Conservation (phyloP, 2,797 vertebrate genomes). For the Toxotes lorentzi region DNA sequence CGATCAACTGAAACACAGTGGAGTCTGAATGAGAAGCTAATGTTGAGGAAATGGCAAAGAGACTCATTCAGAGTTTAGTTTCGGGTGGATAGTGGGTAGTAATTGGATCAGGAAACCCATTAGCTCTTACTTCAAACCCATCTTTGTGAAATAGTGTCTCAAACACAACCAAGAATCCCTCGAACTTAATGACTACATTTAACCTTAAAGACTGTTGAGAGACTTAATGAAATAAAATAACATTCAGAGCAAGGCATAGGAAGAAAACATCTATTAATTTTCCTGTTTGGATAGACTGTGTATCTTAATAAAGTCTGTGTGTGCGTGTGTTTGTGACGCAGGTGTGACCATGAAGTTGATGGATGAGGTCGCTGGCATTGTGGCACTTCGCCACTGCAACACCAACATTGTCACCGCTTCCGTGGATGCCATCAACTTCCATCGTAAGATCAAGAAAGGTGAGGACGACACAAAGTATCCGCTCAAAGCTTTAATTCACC, state of each 20-base stretch:
- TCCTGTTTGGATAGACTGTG: neutral
- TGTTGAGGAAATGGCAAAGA: slow-evolving; percentile 47
- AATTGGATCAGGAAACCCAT: slow-evolving; percentile 48
- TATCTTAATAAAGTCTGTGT: slow-evolving; percentile 3
- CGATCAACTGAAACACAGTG: slow-evolving; percentile 7
- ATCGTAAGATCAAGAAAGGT: slow-evolving; percentile 96
- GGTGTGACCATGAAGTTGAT: slow-evolving; percentile 99
- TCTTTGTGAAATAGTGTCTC: slow-evolving; percentile 25
- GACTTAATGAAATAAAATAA: neutral
- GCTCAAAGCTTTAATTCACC: neutral
- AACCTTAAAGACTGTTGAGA: slow-evolving; percentile 2
- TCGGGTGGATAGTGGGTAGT: slow-evolving; percentile 36
- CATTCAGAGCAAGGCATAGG: too few species aligned
- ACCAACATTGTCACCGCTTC: slow-evolving; percentile 97
- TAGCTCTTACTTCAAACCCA: slow-evolving; percentile 23
- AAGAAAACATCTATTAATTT: neutral
- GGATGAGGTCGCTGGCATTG: slow-evolving; percentile 96
- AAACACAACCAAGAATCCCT: neutral
- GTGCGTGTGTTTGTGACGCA: slow-evolving; percentile 64
- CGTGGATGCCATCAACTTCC: slow-evolving; percentile 96
- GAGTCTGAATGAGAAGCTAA: slow-evolving; percentile 31
- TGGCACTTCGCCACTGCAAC: slow-evolving; percentile 93
- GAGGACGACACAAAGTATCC: slow-evolving; percentile 11
- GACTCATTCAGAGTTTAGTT: slow-evolving; percentile 44
- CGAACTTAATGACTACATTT: slow-evolving; percentile 19